Percentiles rank a stretch among this genome's conserved stretches.
Conservation (phyloP, 2,888 invertebrate genomes). For the Caenorhabditis macrosperma region DNA sequence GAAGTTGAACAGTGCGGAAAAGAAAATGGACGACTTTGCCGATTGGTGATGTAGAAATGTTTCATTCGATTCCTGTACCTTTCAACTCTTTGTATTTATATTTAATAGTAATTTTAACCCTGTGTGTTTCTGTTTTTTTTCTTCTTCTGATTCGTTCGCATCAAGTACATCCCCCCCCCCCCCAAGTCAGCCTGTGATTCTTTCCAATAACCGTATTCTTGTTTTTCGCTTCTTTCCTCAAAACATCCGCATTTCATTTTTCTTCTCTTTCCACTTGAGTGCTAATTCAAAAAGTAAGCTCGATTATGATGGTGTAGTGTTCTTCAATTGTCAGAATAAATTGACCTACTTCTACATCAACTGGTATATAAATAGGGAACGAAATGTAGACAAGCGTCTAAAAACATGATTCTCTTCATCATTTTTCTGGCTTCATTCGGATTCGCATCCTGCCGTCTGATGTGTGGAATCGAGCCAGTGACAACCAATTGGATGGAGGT, state of each 20-base stretch:
- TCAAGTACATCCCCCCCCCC: constrained; percentile 13
- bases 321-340: constrained; percentile 26
- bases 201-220: constrained; percentile 18
- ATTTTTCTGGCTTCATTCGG: background rate
- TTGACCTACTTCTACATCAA: constrained; percentile 43
- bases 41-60: constrained; percentile 54
- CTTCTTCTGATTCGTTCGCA: constrained; percentile 8
- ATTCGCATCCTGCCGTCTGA: constrained; percentile 26
- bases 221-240: background rate
- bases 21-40: constrained; percentile 66
- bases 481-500: constrained; percentile 58
- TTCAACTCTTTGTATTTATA: background rate
- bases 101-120: background rate
- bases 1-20: constrained; percentile 62
- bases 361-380: constrained; percentile 17
- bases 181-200: constrained; percentile 40
- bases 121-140: background rate
- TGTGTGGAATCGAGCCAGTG: constrained; percentile 56
- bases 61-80: background rate
- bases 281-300: constrained; percentile 13
- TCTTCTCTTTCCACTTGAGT: constrained; percentile 23
- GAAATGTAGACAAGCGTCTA: background rate
- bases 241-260: constrained; percentile 13
- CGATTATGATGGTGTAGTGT: constrained; percentile 22
- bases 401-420: constrained; percentile 14